Evolutionary conservation across 1,140 invertebrate genomes (phyloP), one percentile per base, ranked within the genome.

Genomic region (Drosophila lowei): DNA sequence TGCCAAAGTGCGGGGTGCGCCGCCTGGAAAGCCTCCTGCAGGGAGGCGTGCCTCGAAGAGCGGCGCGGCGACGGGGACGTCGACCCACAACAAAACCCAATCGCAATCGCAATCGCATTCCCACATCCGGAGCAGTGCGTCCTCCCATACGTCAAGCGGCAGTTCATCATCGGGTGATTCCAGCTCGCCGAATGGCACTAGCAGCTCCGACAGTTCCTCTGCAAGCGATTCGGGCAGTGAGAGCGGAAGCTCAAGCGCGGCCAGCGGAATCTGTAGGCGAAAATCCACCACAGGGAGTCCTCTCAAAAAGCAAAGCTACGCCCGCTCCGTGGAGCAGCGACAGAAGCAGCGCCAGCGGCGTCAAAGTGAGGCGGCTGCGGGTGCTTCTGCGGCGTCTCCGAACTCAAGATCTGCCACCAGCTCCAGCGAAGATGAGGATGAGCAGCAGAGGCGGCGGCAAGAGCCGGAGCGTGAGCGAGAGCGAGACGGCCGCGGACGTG

Each of bases 371-470:
- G 79, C 84, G 38, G 62, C 64, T 88, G 61, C 63, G 67, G 49
- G 84, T 77, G 55, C 64, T 59, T 60, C 64, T 79, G 67, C 72
- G 13, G 55, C 78, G 85, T 65, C 71, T 77, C 64, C 56, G 9
- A 54, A 72, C 68, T 65, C 83, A 16, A 79, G 93, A 72, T 93
- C 93, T 70, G 92, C 80, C 58, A 92, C 92, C 67, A 86, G 90
- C 68, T 79, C 89, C 70, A 92, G 92, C 73, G 80, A 90, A 60
- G 75, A 79, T 18, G 83, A 88, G 4, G 58, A 62, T 23, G 68
- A 84, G 6, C 57, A 60, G 11, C 50, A 58, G 6, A 42, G 50
- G 3, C 43, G 54, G 2, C 48, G 43, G 4, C 59, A 42, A 5
- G 58, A 60, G 7, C 44, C 67, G 16, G 47, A 58, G 25, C 23